Evolutionary conservation across 1,140 invertebrate genomes (phyloP).

Genomic region (Drosophila nannoptera): DNA sequence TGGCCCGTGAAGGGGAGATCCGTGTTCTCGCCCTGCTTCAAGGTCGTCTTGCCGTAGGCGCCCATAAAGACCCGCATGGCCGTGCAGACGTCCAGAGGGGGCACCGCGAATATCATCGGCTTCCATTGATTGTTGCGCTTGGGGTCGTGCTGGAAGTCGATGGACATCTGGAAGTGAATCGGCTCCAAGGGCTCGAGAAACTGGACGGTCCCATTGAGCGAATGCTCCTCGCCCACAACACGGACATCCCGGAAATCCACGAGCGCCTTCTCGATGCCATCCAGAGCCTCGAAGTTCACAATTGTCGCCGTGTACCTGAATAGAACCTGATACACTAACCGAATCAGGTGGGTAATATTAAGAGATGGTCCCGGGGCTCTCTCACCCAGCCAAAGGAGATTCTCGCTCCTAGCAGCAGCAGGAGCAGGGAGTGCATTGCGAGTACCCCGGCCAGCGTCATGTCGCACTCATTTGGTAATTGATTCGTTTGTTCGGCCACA

Average conservation of each 20-base stretch:
- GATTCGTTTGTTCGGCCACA: neutral
- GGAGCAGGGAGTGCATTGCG: neutral
- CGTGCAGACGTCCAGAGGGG: constrained; percentile 20
- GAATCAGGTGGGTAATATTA: neutral
- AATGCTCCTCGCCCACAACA: constrained; percentile 20
- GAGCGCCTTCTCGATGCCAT: neutral
- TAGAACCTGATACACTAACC: neutral
- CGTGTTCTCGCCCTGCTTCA: constrained; percentile 23
- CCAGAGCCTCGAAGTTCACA: constrained; percentile 3
- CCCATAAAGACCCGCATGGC: constrained; percentile 3
- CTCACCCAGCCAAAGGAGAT: constrained; percentile 6
- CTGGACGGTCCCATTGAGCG: constrained; percentile 24
- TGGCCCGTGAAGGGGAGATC: constrained; percentile 17
- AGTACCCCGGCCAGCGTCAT: neutral
- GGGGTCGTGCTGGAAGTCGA: constrained; percentile 27
- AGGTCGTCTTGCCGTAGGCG: constrained; percentile 5
- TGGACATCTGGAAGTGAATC: neutral
- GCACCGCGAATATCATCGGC: constrained; percentile 21
- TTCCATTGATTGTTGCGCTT: constrained; percentile 25
- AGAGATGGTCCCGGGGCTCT: too few relatives aligned
- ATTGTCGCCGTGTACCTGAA: constrained; percentile 2
- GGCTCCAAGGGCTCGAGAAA: constrained; percentile 25
- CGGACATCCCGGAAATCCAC: constrained; percentile 25
- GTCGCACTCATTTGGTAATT: neutral
- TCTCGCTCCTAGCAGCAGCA: neutral